Evolutionary conservation across 2,797 vertebrate species (phyloP), one percentile per base, ranked within the genome.

Genomic region (Eutrigla gurnardus): DNA sequence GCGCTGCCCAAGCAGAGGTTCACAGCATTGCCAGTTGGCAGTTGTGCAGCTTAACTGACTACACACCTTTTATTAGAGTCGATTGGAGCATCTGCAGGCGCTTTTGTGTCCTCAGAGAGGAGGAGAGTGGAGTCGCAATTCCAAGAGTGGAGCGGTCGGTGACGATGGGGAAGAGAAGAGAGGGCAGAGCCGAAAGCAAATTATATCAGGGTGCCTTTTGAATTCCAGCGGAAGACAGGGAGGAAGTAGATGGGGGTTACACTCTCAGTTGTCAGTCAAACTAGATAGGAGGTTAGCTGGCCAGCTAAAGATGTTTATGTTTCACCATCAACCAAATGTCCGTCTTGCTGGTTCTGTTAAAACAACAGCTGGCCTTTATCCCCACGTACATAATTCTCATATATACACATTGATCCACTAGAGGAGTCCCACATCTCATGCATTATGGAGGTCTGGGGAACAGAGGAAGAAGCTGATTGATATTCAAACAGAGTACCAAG

Each of bases 11-110:
- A 86, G 83, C 78, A 82, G 66, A 68, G 72, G 78, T 83, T 77
- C 78, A 57, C 68, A 85, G 80, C 74, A 82, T 75, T 77, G 85
- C 77, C 82, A 89, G 86, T 81, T 90, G 89, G 88, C 88, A 88
- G 82, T 65, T 3, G 15, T 73, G 77, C 69, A 81, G 78, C 87
- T 86, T 86, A 84, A 84, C 85, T 82, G 85, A 88, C 86, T 85
- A 86, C 82, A 89, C 82, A 77, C 86, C 87, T 90, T 90, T 89
- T 89, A 90, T 89, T 87, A 79, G 84, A 89, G 88, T 89, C 72
- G 81, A 90, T 87, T 84, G 88, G 75, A 83, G 88, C 89, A 91
- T 92, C 91, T 91, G 91, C 76, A 83, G 79, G 74, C 80, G 71
- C 70, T 88, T 92, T 83, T 89, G 80, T 83, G 52, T 83, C 86